These are phyloP conservation scores for Pangasius larnaudii DNA, from an alignment of 2,797 vertebrate species.

Conservation along the genomic window DNA sequence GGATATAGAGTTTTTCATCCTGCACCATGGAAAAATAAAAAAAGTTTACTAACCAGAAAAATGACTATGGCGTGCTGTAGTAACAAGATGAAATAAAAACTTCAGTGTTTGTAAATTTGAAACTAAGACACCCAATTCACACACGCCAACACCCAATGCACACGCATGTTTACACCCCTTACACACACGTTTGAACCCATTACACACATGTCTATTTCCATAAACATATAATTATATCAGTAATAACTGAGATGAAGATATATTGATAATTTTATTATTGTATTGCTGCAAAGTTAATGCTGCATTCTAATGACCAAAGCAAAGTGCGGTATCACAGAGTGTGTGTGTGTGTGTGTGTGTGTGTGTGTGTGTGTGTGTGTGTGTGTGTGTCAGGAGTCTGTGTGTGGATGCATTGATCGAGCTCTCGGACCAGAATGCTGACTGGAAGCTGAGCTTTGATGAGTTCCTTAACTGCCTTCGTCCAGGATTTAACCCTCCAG, in stretches of 20 bases:
- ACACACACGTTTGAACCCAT: not conserved
- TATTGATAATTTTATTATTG: not conserved
- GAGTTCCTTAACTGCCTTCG: conserved; percentile 98
- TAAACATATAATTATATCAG: not conserved
- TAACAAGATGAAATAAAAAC: conserved; percentile 10
- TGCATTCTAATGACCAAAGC: not conserved
- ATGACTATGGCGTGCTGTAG: not conserved
- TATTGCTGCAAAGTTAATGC: too few species aligned
- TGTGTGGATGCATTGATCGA: conserved; percentile 97
- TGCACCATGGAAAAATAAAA: not conserved
- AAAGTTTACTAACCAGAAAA: not conserved
- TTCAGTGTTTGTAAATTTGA: not conserved
- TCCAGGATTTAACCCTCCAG: conserved; percentile 92
- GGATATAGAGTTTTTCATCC: not conserved
- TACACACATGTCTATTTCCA: not conserved
- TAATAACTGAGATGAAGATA: not conserved
- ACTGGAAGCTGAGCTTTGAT: conserved; percentile 98
- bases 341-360: conserved; percentile 37
- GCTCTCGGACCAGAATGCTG: conserved; percentile 96
- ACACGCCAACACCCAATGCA: not conserved
- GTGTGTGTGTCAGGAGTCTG: conserved; percentile 82
- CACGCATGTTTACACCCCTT: not conserved
- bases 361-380: conserved; percentile 33
- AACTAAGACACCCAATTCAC: not conserved
- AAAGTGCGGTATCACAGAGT: not conserved